These are phyloP conservation scores for Euplagia quadripunctaria DNA, from an alignment of 2,888 invertebrate genomes.

Conservation along the genomic window DNA sequence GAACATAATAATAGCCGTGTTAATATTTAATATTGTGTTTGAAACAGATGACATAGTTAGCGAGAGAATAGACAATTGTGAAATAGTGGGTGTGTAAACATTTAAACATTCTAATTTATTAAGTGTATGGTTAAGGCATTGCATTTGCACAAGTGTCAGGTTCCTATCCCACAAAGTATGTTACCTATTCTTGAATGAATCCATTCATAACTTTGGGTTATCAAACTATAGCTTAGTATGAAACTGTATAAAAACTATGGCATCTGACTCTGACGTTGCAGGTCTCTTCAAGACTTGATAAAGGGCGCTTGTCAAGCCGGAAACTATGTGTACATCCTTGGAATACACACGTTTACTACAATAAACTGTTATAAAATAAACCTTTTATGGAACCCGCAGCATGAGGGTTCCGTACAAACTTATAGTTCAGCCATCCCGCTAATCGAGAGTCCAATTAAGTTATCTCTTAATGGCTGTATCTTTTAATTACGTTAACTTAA, in stretches of 20 bases:
- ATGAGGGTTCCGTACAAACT: neutral
- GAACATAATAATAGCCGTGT: conserved; percentile 30
- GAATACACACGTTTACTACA: too few species aligned
- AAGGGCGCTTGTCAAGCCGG: too few species aligned
- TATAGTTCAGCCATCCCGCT: conserved; percentile 7
- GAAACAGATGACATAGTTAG: conserved; percentile 32
- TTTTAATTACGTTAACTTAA: neutral
- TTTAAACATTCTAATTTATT: conserved; percentile 5
- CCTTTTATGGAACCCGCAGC: neutral
- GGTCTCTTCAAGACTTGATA: too few species aligned
- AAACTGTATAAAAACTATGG: too few species aligned
- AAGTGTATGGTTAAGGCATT: neutral
- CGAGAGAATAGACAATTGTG: conserved; percentile 35
- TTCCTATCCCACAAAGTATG: neutral
- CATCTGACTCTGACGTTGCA: too few species aligned
- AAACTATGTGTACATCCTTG: too few species aligned
- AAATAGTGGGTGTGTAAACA: conserved; percentile 26
- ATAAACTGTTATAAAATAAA: neutral
- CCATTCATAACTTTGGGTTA: neutral
- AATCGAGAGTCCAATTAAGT: neutral
- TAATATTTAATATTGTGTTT: conserved; percentile 25
- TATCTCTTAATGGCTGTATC: neutral
- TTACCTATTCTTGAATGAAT: neutral
- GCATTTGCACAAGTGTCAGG: neutral
- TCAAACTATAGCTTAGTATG: neutral